Evolutionary conservation across 2,888 invertebrate species (phyloP).

Genomic region (Gastracanthus pulcherrimus): DNA sequence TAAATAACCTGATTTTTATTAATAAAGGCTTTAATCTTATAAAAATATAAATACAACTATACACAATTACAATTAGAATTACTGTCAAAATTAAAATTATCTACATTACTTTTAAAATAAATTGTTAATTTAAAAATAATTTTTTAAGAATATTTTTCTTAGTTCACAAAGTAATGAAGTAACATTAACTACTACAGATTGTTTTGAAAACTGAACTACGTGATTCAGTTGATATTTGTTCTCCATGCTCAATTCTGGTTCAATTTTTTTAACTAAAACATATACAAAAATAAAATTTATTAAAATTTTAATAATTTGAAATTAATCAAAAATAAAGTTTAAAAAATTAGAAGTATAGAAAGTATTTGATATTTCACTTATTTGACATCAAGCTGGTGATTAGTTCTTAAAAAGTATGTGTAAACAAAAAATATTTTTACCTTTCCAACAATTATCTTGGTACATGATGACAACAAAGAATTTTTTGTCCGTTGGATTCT

Average conservation of each 20-base stretch:
- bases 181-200: constrained; percentile 62
- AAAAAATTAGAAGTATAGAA: neutral
- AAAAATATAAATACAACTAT: constrained; percentile 32
- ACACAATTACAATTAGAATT: constrained; percentile 11
- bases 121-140: no score
- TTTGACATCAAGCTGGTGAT: neutral
- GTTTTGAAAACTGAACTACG: constrained; percentile 61
- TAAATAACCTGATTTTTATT: constrained; percentile 62
- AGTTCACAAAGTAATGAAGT: constrained; percentile 67
- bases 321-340: neutral
- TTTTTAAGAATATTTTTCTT: constrained; percentile 66
- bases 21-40: constrained; percentile 68
- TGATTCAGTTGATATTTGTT: constrained; percentile 63
- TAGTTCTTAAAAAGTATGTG: neutral
- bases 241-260: constrained; percentile 66
- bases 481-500: constrained; percentile 62
- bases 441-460: constrained; percentile 66
- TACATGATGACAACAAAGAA: constrained; percentile 66
- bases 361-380: neutral
- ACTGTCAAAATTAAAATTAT: neutral
- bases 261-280: constrained; percentile 70
- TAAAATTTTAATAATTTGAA: neutral
- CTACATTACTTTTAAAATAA: neutral
- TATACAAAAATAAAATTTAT: constrained; percentile 31
- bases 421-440: constrained; percentile 58